Evolutionary conservation across 2,113 vertebrate species (phyloP).

Genomic region (Scopus umbretta): DNA sequence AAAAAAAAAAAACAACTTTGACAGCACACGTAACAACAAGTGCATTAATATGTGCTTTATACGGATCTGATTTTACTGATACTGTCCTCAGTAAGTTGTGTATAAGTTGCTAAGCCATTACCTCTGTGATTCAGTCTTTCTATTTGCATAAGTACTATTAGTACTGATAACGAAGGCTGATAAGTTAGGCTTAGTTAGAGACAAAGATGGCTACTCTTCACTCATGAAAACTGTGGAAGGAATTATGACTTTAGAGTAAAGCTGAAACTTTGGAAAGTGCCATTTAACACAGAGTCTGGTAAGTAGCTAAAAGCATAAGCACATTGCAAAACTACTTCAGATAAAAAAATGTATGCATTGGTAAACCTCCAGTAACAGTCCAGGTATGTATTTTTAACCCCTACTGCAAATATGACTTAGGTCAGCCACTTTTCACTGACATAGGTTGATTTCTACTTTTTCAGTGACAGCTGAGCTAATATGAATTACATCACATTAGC

Average conservation of each 20-base stretch:
- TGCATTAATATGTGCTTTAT: not conserved
- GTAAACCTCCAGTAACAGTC: not conserved
- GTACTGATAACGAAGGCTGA: not conserved
- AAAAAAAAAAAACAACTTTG: not conserved
- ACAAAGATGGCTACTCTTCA: not conserved
- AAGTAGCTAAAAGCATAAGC: not conserved
- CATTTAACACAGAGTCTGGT: not conserved
- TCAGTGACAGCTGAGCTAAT: not conserved
- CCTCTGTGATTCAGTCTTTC: not conserved
- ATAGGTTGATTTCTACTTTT: not conserved
- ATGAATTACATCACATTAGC: not conserved
- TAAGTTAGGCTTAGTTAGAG: not conserved
- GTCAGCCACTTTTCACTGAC: not conserved
- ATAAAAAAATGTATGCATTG: not conserved
- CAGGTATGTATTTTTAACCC: not conserved
- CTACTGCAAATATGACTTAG: not conserved
- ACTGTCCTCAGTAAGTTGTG: not conserved
- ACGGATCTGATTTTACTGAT: not conserved
- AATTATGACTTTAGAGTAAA: not conserved
- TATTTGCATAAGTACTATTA: not conserved
- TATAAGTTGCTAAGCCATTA: not conserved
- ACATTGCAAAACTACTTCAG: not conserved
- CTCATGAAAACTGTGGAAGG: not conserved
- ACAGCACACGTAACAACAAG: not conserved
- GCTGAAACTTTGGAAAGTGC: not conserved